phyloP scores from a whole-genome alignment of 2,797 vertebrate genomes.

The Nyctibius grandis region DNA sequence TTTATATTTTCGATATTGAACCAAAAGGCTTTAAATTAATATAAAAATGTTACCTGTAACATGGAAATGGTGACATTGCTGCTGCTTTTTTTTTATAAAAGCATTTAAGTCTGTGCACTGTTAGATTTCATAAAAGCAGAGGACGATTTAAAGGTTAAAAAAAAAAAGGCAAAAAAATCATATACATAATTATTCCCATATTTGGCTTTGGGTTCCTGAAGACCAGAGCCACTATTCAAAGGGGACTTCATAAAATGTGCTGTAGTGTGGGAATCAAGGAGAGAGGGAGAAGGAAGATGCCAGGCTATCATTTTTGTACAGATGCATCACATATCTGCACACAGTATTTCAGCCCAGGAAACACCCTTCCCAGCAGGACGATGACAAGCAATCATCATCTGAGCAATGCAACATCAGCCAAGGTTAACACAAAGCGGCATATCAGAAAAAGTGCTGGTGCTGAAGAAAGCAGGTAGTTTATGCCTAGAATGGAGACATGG shows the following conservation, averaged over 20 bases:
- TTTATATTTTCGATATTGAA: not conserved
- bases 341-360: not conserved
- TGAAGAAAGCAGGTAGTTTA: not conserved
- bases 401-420: not conserved
- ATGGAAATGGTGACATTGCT: not conserved
- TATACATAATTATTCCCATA: not conserved
- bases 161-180: accelerated
- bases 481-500: not conserved
- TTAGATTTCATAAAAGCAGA: not conserved
- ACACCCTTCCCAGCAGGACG: not conserved
- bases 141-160: not conserved
- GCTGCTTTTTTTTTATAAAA: not conserved
- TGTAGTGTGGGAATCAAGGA: not conserved
- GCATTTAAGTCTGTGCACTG: not conserved
- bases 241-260: not conserved
- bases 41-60: not conserved
- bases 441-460: not conserved
- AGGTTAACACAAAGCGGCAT: not conserved
- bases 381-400: not conserved
- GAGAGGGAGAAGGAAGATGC: not conserved
- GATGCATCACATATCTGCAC: too few species aligned
- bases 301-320: not conserved
- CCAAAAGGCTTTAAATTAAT: not conserved
- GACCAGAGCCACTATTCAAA: not conserved
- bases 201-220: not conserved